Evolutionary conservation across 1,140 invertebrate genomes (phyloP), one percentile per base, ranked within the genome.

Genomic region (Diuraphis noxia): DNA sequence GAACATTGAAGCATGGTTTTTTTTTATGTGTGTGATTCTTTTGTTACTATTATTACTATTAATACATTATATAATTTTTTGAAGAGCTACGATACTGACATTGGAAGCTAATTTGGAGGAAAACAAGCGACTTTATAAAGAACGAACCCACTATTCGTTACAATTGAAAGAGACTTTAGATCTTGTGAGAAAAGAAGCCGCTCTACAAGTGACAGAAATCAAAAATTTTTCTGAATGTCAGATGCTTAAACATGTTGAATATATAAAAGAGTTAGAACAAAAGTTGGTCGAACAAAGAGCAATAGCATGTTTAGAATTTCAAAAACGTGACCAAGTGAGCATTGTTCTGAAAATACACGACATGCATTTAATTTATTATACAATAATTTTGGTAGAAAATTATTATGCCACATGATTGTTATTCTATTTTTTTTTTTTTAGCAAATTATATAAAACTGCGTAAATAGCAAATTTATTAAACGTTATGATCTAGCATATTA

Each of bases 301-400:
- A 19, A 25, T 91, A 46, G 25, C 77, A 3, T 91, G 89, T 82
- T 25, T 25, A 34, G 89, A 91, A 25, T 82, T 46, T n/a, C 46
- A 91, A n/a, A 91, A 79, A 91, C 89, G 89, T 4, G 89, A 91
- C 46, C 40, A 81, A 19, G 89, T 82, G 34, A 52, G 89, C 40
- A 41, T n/a, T 34, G 1, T 86, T 43, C 7, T n/a, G 17, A 41
- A 30, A 40, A 3, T 8, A 2, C 19, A 81, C 17, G 52, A 30
- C n/a, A 43, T 43, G 7, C 41, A 56, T 56, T 30, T 56, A 8
- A 56, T 56, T 43, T 43, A 43, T 56, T 30, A 30, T 56, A 30
- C 30, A 9, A 56, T 8, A 8, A 30, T 9, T 56, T 56, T 1
- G n/a, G 3, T 56, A 25, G 8, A 30, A 56, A 56, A 56, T 56